Conservation (phyloP, 2,888 invertebrate species). For the Mylabris sibirica region DNA sequence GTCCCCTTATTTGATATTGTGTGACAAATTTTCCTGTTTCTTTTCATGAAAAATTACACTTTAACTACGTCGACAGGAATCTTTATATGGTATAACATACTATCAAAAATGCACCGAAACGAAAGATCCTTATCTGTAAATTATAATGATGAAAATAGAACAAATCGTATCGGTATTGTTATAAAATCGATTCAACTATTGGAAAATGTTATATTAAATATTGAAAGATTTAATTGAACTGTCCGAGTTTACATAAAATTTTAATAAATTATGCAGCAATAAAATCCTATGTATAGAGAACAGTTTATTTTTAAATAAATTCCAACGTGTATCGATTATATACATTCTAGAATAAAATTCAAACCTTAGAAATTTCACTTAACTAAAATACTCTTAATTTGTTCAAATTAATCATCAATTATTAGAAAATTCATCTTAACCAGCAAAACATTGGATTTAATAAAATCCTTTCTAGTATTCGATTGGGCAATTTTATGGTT, state of each 20-base stretch:
- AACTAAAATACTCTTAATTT: not conserved
- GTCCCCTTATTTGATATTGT: not conserved
- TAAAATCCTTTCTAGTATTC: not conserved
- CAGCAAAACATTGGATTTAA: not conserved
- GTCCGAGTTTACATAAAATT: not conserved
- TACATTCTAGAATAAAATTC: not conserved
- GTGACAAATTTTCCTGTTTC: slow-evolving; percentile 1
- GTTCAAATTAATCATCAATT: not conserved
- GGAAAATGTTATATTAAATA: not conserved
- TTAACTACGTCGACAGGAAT: not conserved
- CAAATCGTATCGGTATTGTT: not conserved
- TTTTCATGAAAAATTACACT: slow-evolving; percentile 10
- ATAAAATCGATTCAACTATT: not conserved
- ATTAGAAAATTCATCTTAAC: not conserved
- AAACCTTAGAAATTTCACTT: not conserved
- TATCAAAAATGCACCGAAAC: not conserved
- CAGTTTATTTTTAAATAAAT: too few species aligned
- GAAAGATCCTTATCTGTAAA: not conserved
- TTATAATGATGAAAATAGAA: not conserved
- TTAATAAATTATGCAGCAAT: not conserved
- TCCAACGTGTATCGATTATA: not conserved
- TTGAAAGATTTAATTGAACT: not conserved
- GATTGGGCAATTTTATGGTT: not conserved
- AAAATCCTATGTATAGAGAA: not conserved
- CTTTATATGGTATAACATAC: not conserved